Conservation (phyloP, 2,113 vertebrate species). For the Ctenodactylus gundi region DNA sequence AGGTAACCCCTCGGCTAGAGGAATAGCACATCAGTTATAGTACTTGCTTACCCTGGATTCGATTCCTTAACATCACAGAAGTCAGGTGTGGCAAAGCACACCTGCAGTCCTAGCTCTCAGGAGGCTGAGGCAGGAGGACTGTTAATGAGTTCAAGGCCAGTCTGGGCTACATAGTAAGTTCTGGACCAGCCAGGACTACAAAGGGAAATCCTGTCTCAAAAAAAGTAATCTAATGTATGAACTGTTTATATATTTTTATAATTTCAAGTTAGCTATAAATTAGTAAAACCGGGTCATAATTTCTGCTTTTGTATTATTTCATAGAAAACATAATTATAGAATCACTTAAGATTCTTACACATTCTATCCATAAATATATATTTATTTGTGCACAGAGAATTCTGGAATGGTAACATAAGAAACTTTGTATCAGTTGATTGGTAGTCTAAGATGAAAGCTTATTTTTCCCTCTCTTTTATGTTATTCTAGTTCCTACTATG, state of each 20-base stretch:
- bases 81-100: too few relatives aligned
- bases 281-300: neutral
- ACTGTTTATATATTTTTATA: neutral
- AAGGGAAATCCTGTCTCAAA: too few relatives aligned
- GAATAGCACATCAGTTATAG: too few relatives aligned
- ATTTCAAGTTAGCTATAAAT: constrained; percentile 37
- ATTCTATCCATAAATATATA: neutral
- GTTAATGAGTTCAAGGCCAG: too few relatives aligned
- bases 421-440: constrained; percentile 1
- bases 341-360: neutral
- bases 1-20: too few relatives aligned
- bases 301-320: constrained; percentile 17
- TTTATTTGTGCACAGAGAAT: neutral
- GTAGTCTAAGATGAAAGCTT: constrained; percentile 20
- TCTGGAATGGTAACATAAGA: neutral
- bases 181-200: too few relatives aligned
- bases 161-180: too few relatives aligned
- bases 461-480: constrained; percentile 6
- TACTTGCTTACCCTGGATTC: too few relatives aligned
- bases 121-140: too few relatives aligned
- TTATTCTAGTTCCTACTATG: neutral
- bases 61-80: too few relatives aligned
- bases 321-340: neutral
- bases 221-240: neutral
- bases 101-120: too few relatives aligned